A percentile compares a stretch with the other conserved stretches of the same genome.
Conservation (phyloP, 2,888 invertebrate species). For the Chymomyza caudatula region DNA sequence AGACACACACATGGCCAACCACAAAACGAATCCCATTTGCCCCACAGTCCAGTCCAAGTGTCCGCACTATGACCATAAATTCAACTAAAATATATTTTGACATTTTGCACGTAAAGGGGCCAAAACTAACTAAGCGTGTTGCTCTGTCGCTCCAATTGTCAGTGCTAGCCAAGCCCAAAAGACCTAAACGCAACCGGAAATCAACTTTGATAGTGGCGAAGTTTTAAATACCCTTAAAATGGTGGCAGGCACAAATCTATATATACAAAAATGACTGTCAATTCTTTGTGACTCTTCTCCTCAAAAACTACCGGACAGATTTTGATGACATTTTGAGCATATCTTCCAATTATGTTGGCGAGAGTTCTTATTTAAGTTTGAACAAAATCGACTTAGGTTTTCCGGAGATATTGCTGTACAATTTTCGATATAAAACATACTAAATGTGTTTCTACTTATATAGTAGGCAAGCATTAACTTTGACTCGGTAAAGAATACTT, state of each 20-base stretch:
- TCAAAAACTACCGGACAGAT: too few species aligned
- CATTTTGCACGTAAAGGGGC: conserved; percentile 62
- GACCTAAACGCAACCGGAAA: neutral
- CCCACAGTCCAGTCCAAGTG: neutral
- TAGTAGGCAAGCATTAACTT: too few species aligned
- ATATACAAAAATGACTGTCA: too few species aligned
- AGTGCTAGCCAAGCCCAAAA: neutral
- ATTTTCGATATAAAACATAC: too few species aligned
- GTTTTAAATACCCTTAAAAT: neutral
- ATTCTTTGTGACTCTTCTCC: too few species aligned
- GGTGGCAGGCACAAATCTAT: neutral
- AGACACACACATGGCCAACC: conserved; percentile 10
- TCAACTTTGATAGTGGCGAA: neutral
- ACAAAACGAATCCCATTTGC: neutral
- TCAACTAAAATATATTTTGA: conserved; percentile 69
- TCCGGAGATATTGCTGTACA: too few species aligned
- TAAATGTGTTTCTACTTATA: too few species aligned
- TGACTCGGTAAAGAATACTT: too few species aligned
- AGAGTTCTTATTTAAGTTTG: too few species aligned
- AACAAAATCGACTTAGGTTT: too few species aligned
- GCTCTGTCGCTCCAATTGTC: neutral
- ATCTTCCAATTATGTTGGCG: too few species aligned
- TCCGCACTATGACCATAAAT: conserved; percentile 59
- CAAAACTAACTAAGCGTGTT: conserved; percentile 55
- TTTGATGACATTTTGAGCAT: too few species aligned